Base-by-base conservation (phyloP, 2,888 invertebrate species). In the Drosophila vallismaia region DNA sequence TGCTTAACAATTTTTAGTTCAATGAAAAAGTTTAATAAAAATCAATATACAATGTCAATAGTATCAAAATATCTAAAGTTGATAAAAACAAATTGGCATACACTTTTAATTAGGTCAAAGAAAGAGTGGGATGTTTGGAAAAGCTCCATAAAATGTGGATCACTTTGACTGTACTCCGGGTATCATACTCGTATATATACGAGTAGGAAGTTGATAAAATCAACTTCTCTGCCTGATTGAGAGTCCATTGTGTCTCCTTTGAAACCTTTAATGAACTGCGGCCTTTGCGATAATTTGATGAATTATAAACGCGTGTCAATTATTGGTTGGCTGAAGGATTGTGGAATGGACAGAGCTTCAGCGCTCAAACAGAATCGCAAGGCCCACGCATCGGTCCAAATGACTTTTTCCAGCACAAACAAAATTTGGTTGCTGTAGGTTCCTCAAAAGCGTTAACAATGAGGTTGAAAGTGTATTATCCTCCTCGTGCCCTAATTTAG, bases 271-370 rank as follows among this genome's bases (percentile, higher is more conserved):
- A 36, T 36, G 36, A 36, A 36, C 36, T 36, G 36, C 5, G 36
- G 36, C 36, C 36, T 36, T n/a, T 36, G 36, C 36, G 12, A 36
- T 36, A 36, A 36, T n/a, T 36, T 36, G 4, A 36, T 36, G n/a
- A 36, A 36, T 36, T 36, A 36, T n/a, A 36, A 36, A 36, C n/a
- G 36, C 36, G 36, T 28, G n/a, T 6, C 36, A 36, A 36, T 36
- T 36, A 36, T 36, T 36, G 36, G 36, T n/a, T 6, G 36, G 5
- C 36, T 12, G n/a, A 36, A 36, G n/a, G 36, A 36, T 36, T 36
- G 36, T n/a, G 6, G 5, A 12, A 36, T 36, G 36, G 36, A 36
- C 36, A n/a, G 36, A n/a, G 36, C n/a, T n/a, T 5, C 6, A 2
- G n/a, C 5, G 2, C 36, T 12, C 36, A 12, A 36, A 36, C n/a